phyloP scores from a whole-genome alignment of 2,888 invertebrate genomes.

The Parnassius orleans region DNA sequence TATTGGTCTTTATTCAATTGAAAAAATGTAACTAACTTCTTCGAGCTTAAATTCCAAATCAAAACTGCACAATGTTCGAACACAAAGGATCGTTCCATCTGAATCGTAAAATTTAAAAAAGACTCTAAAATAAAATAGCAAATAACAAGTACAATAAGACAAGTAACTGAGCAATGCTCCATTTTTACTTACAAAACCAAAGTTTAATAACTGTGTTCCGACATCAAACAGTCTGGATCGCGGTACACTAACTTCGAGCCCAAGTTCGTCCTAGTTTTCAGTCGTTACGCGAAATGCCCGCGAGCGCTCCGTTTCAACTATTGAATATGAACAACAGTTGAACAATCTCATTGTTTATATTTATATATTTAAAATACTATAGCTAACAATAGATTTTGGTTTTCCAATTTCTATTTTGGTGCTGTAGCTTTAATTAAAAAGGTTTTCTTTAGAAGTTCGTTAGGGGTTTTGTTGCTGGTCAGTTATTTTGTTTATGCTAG shows the following conservation, averaged over 20 bases:
- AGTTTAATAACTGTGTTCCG: constrained; percentile 32
- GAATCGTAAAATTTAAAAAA: constrained; percentile 1
- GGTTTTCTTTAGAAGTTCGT: constrained; percentile 3
- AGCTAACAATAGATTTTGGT: constrained; percentile 26
- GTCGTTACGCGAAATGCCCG: constrained; percentile 34
- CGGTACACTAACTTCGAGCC: constrained; percentile 25
- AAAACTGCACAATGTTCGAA: not conserved
- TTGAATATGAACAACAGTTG: constrained; percentile 33
- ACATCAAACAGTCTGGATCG: constrained; percentile 29
- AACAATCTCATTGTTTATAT: constrained; percentile 38
- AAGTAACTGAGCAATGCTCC: constrained; percentile 13
- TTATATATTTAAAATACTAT: constrained; percentile 25
- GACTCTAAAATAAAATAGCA: constrained; percentile 14
- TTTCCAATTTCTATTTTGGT: constrained; percentile 8
- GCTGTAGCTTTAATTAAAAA: constrained; percentile 2
- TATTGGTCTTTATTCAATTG: no score
- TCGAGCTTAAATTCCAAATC: not conserved
- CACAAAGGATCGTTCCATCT: constrained; percentile 3
- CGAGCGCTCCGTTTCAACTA: constrained; percentile 31
- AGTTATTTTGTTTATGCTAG: no score
- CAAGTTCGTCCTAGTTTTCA: constrained; percentile 35
- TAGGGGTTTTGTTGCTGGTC: not conserved
- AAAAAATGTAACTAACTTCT: no score
- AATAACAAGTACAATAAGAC: constrained; percentile 14
- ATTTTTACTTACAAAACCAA: constrained; percentile 27